A percentile compares a stretch with the other conserved stretches of the same genome.
Evolutionary conservation across 2,797 vertebrate species (phyloP).

Genomic region (Taenioides sp.): DNA sequence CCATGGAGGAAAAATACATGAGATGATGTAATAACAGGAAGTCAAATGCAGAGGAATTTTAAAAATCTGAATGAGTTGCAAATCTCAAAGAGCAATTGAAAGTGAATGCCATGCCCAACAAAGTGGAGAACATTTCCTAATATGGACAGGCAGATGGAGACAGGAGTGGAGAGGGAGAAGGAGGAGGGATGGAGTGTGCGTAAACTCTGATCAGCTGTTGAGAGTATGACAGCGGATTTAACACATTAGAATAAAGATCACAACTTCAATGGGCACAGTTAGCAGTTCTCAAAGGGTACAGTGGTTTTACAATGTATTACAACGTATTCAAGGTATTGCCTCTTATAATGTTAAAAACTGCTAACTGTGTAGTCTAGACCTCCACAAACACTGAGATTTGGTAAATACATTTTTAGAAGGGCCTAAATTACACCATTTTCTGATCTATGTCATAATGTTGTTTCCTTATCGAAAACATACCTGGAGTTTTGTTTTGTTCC

Average conservation of each 20-base stretch:
- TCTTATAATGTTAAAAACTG: background rate
- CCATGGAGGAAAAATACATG: background rate
- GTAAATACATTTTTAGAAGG: too few relatives aligned
- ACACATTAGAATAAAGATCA: background rate
- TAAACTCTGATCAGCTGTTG: constrained; percentile 46
- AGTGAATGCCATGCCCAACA: constrained; percentile 40
- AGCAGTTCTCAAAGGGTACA: background rate
- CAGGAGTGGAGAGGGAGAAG: constrained; percentile 30
- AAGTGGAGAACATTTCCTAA: constrained; percentile 74
- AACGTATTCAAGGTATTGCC: background rate
- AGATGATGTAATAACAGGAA: constrained; percentile 2
- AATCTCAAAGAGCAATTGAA: constrained; percentile 30
- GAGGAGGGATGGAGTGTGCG: constrained; percentile 11
- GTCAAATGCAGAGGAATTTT: background rate
- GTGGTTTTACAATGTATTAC: background rate
- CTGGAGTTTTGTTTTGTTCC: too few relatives aligned
- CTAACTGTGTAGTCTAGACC: background rate
- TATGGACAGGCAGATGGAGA: constrained; percentile 66
- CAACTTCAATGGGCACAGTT: background rate
- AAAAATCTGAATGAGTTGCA: background rate
- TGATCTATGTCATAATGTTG: too few relatives aligned
- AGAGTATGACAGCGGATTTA: background rate
- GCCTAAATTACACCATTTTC: too few relatives aligned
- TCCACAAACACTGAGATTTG: background rate
- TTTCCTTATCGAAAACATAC: too few relatives aligned